Base-by-base conservation (phyloP, 2,888 invertebrate genomes). In the Blera fallax region DNA sequence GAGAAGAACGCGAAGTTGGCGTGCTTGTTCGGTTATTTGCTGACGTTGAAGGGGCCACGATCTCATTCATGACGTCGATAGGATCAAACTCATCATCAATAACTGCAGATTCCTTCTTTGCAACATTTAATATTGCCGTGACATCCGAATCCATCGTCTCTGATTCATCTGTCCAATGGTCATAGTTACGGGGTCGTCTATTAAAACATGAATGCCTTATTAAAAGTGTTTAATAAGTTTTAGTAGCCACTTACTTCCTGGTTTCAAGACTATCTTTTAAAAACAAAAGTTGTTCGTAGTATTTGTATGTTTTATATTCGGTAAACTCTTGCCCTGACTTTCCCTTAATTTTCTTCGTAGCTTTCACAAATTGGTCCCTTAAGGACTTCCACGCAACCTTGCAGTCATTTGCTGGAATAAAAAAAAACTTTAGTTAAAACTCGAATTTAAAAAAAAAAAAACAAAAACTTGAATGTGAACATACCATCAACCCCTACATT, bases 291-390 rank as follows among this genome's bases (percentile, higher is more conserved):
- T 62, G 14, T 7, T 78, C 34, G 10, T 34, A 78, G 5, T 62
- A 78, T 34, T 78, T 78, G 10, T 78, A 78, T 2, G 10, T 24
- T 29, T 64, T 78, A 27, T 34, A 70, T 8, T 7, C 24, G 5
- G n/a, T 32, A 10, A 5, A 2, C 14, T 48, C 14, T 7, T 34
- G 45, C 10, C 60, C 50, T 11, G 24, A n/a, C 8, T 21, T 62
- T 4, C 6, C 29, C 2, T 43, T 52, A 1, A 11, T 62, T 6
- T 34, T 45, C 3, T 60, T 62, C 0, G 3, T 14, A 0, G 70
- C 60, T 18, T 78, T 78, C 0, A 78, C 78, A 29, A 78, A 78
- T 8, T 70, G 62, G 21, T 70, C 70, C 27, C 78, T 78, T 21
- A 78, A 34, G 3, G 70, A 78, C 24, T 64, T 70, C 70, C 78